These are phyloP conservation scores for Neelides folsomi DNA, from an alignment of 2,888 invertebrate genomes.

Conservation along the genomic window DNA sequence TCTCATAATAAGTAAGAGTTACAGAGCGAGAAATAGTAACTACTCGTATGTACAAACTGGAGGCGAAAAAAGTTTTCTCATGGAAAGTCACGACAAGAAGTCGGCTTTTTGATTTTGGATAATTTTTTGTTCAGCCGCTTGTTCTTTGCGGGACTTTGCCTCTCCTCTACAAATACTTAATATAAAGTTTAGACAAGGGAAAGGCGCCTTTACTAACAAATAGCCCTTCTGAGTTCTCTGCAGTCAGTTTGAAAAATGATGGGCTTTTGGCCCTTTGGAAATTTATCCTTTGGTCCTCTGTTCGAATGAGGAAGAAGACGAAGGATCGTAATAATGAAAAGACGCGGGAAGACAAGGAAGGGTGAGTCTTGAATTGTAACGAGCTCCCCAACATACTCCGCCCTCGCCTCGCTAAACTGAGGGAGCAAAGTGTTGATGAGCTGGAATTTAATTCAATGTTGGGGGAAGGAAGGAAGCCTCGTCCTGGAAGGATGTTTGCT, in stretches of 20 bases:
- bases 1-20: background rate
- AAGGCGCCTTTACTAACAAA: slow-evolving; percentile 31
- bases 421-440: no score
- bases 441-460: no score
- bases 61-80: slow-evolving; percentile 4
- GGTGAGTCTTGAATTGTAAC: no score
- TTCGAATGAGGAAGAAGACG: background rate
- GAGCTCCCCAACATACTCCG: no score
- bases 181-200: slow-evolving; percentile 18
- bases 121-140: background rate
- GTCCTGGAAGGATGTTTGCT: no score
- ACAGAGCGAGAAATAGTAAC: background rate
- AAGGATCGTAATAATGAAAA: background rate
- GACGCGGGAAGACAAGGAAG: background rate
- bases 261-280: slow-evolving; percentile 20
- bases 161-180: no score
- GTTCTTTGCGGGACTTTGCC: slow-evolving; percentile 7
- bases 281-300: slow-evolving; percentile 3
- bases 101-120: no score
- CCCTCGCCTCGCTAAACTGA: no score
- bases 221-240: slow-evolving; percentile 24
- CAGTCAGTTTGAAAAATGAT: slow-evolving; percentile 33
- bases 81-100: slow-evolving; percentile 8
- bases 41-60: background rate
- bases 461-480: no score